phyloP scores from a whole-genome alignment of 2,113 vertebrate genomes.

The Meleagris gallopavo region DNA sequence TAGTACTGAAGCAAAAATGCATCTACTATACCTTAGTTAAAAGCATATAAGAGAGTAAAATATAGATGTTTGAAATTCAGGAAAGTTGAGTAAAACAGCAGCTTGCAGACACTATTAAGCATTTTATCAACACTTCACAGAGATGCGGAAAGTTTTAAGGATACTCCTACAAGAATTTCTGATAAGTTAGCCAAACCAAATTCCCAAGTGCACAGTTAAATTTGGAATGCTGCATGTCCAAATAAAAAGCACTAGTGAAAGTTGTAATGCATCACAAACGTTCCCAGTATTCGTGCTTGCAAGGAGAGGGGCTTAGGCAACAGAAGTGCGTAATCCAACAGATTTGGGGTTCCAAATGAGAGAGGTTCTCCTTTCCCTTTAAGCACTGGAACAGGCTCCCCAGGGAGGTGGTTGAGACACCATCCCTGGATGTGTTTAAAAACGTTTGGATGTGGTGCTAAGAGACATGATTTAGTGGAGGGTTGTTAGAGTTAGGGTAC shows the following conservation, averaged over 20 bases:
- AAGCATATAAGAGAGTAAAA: conserved; percentile 91
- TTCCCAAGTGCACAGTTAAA: conserved; percentile 1
- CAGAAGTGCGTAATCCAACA: not conserved
- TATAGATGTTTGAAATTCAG: conserved; percentile 89
- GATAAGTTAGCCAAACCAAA: conserved; percentile 79
- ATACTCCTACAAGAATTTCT: conserved; percentile 74
- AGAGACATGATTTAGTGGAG: too few species aligned
- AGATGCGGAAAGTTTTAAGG: conserved; percentile 78
- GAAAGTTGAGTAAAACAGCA: conserved; percentile 88
- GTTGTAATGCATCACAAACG: not conserved
- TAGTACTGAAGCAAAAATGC: conserved; percentile 93
- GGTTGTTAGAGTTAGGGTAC: too few species aligned
- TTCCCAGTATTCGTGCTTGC: not conserved
- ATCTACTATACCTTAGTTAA: conserved; percentile 91
- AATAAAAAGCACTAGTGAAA: conserved; percentile 11
- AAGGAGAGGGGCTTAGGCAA: not conserved
- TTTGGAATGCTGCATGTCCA: conserved; percentile 16
- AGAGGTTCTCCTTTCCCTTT: not conserved
- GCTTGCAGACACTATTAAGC: conserved; percentile 86
- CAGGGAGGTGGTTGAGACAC: too few species aligned
- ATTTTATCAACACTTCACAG: conserved; percentile 82
- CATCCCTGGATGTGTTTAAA: too few species aligned
- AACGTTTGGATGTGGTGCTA: too few species aligned
- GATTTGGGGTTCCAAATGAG: not conserved
- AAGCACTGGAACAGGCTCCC: too few species aligned